Percentiles rank a stretch among this genome's conserved stretches.
Evolutionary conservation across 2,797 vertebrate genomes (phyloP).

Genomic region (Characodon lateralis): DNA sequence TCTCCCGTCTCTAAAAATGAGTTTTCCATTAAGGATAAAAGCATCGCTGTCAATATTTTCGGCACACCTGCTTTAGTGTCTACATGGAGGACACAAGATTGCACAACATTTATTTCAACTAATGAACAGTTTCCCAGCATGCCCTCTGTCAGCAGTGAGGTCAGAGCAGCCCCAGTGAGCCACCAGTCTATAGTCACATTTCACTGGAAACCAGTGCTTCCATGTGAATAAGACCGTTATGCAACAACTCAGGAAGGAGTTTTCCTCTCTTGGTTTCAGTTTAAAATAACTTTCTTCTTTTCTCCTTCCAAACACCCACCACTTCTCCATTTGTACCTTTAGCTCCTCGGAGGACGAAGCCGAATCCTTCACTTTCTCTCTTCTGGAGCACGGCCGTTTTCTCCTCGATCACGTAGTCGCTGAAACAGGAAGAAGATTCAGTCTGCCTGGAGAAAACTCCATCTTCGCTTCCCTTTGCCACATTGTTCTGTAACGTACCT

Average conservation of each 20-base stretch:
- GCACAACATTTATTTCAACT: too few species aligned
- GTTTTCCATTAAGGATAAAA: too few species aligned
- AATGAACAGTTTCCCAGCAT: too few species aligned
- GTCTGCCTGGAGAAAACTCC: too few species aligned
- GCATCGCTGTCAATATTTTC: too few species aligned
- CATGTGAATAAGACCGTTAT: slow-evolving; percentile 1
- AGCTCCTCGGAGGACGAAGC: slow-evolving; percentile 93
- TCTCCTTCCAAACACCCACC: slow-evolving; percentile 34
- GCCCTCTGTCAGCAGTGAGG: too few species aligned
- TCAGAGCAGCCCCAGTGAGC: background rate
- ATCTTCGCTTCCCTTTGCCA: too few species aligned
- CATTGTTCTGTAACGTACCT: too few species aligned
- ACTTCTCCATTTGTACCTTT: slow-evolving; percentile 82
- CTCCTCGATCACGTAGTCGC: slow-evolving; percentile 95
- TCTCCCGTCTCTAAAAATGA: too few species aligned
- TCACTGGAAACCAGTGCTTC: slow-evolving; percentile 3
- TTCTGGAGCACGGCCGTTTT: slow-evolving; percentile 93
- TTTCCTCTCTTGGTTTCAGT: background rate
- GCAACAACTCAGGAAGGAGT: slow-evolving; percentile 28
- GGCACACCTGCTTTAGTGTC: too few species aligned
- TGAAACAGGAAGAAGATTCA: slow-evolving; percentile 44
- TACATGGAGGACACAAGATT: too few species aligned
- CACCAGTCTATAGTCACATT: background rate
- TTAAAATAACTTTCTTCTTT: slow-evolving; percentile 19
- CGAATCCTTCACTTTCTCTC: slow-evolving; percentile 93